Conservation (phyloP, 2,888 invertebrate genomes). For the Coenonympha glycerion region DNA sequence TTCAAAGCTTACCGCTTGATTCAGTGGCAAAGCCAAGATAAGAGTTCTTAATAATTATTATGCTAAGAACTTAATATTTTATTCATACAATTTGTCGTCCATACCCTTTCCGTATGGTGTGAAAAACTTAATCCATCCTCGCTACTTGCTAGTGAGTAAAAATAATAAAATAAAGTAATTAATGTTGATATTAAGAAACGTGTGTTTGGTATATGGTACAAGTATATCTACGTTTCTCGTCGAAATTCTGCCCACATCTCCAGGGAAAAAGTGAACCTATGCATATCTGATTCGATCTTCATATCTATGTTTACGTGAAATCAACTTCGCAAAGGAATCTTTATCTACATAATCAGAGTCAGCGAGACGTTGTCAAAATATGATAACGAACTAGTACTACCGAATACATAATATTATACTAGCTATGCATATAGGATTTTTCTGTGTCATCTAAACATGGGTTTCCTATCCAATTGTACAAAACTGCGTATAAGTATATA, state of each 20-base stretch:
- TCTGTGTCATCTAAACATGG: neutral
- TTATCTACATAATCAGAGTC: constrained; percentile 68
- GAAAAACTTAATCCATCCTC: too few relatives aligned
- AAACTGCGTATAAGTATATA: too few relatives aligned
- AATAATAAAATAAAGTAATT: too few relatives aligned
- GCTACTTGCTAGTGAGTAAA: too few relatives aligned
- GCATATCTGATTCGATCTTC: constrained; percentile 68
- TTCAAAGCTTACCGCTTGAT: too few relatives aligned
- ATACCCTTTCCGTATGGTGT: too few relatives aligned
- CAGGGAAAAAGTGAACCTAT: constrained; percentile 52
- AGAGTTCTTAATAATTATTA: too few relatives aligned
- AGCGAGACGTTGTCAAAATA: constrained; percentile 58
- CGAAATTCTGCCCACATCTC: constrained; percentile 6
- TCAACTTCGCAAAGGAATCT: constrained; percentile 48
- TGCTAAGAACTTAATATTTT: too few relatives aligned
- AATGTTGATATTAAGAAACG: neutral
- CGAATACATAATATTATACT: neutral
- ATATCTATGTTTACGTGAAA: constrained; percentile 66
- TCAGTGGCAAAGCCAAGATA: too few relatives aligned
- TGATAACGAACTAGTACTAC: constrained; percentile 35
- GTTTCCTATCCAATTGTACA: too few relatives aligned
- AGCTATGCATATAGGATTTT: neutral
- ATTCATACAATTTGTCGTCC: too few relatives aligned
- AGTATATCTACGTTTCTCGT: neutral
- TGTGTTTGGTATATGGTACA: neutral